A percentile compares a stretch with the other conserved stretches of the same genome.
phyloP scores from a whole-genome alignment of 2,797 vertebrate genomes.

The Bradypus variegatus region DNA sequence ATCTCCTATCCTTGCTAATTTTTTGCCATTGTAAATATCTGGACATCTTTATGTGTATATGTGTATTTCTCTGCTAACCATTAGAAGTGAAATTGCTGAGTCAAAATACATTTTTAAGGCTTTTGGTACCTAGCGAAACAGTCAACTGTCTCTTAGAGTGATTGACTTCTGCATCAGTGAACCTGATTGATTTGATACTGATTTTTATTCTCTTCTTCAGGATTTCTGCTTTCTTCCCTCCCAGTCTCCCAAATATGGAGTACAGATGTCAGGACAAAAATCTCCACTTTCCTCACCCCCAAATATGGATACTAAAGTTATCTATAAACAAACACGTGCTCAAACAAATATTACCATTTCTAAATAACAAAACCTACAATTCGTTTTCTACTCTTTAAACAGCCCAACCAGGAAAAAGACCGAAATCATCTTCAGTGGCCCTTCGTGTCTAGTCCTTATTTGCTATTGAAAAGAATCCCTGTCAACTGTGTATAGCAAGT shows the following conservation, averaged over 20 bases:
- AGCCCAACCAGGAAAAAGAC: not conserved
- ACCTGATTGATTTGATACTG: not conserved
- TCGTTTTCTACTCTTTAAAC: not conserved
- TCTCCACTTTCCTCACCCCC: not conserved
- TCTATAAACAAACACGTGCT: not conserved
- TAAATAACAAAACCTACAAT: not conserved
- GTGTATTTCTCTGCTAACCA: not conserved
- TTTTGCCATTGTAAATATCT: not conserved
- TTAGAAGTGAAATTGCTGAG: not conserved
- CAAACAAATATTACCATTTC: not conserved
- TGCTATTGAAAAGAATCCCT: not conserved
- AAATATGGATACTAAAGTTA: not conserved
- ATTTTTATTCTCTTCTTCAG: not conserved
- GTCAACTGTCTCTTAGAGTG: not conserved
- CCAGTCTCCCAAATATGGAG: not conserved
- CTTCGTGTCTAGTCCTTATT: not conserved
- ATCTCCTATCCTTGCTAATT: not conserved
- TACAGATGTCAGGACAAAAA: not conserved
- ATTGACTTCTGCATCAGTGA: not conserved
- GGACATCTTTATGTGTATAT: not conserved
- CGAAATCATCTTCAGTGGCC: not conserved
- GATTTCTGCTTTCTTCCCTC: not conserved
- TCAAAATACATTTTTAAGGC: not conserved
- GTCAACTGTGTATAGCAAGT: not conserved
- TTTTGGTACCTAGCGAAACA: not conserved